Conservation (phyloP, 1,140 invertebrate species). For the Bombus pascuorum region DNA sequence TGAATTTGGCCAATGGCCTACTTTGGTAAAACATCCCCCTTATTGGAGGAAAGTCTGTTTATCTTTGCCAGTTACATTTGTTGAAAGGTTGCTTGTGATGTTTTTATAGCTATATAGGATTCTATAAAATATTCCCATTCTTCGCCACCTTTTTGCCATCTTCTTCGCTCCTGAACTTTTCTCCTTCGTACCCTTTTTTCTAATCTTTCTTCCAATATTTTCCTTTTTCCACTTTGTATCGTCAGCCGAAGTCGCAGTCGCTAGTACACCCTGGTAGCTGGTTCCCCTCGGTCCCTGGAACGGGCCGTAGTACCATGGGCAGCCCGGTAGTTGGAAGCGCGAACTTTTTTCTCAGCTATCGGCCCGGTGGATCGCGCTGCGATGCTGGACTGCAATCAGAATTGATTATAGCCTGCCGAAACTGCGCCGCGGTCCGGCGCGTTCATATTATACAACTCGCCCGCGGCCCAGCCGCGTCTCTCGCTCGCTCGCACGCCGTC, state of each 20-base stretch:
- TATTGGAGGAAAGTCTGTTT: neutral
- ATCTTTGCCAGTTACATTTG: neutral
- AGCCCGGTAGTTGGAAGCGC: constrained; percentile 78
- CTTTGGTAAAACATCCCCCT: neutral
- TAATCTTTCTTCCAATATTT: neutral
- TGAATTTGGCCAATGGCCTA: too few species aligned
- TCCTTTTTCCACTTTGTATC: too few species aligned
- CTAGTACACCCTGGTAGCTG: constrained; percentile 21
- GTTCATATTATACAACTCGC: constrained; percentile 80
- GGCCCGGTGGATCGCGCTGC: constrained; percentile 78
- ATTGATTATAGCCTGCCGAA: constrained; percentile 83
- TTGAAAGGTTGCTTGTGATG: too few species aligned
- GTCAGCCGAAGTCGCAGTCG: neutral
- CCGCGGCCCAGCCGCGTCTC: constrained; percentile 68
- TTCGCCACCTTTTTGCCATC: too few species aligned
- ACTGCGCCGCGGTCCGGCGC: constrained; percentile 73
- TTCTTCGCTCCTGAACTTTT: too few species aligned
- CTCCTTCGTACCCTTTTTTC: too few species aligned
- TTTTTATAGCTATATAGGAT: too few species aligned
- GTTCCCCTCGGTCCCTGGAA: constrained; percentile 2
- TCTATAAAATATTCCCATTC: too few species aligned
- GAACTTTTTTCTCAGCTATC: constrained; percentile 77
- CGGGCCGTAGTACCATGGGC: constrained; percentile 45
- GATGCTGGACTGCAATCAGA: constrained; percentile 81
- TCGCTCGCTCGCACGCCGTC: constrained; percentile 40